Evolutionary conservation across 2,113 vertebrate species (phyloP).

Genomic region (Hemichromis elongatus): DNA sequence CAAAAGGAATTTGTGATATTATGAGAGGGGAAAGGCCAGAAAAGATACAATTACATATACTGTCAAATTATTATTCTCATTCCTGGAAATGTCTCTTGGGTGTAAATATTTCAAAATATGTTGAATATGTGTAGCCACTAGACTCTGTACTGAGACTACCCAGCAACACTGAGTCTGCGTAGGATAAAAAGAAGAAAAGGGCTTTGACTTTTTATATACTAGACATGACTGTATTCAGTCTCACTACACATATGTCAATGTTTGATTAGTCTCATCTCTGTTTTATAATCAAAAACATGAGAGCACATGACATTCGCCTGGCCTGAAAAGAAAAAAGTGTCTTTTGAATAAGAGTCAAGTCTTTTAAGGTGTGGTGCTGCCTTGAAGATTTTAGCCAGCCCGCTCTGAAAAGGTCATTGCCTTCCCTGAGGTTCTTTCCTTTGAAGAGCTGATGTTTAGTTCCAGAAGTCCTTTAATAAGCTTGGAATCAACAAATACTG

Average conservation of each 20-base stretch:
- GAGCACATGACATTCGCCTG: neutral
- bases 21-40: conserved; percentile 40
- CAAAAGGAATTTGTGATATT: conserved; percentile 39
- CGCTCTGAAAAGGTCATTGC: conserved; percentile 18
- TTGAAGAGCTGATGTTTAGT: conserved; percentile 50
- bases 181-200: neutral
- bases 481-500: conserved; percentile 52
- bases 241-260: neutral
- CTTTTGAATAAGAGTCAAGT: neutral
- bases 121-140: conserved; percentile 43
- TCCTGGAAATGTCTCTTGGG: conserved; percentile 39
- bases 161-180: neutral
- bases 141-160: neutral
- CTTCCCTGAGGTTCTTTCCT: conserved; percentile 23
- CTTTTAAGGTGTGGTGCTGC: conserved; percentile 5
- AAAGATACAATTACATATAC: conserved; percentile 52
- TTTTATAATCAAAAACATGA: neutral
- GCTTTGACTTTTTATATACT: neutral
- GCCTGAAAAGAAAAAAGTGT: neutral
- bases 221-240: neutral
- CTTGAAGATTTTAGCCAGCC: neutral
- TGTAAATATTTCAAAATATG: conserved; percentile 60
- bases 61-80: conserved; percentile 57
- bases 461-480: conserved; percentile 52
- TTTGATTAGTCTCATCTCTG: neutral